Evolutionary conservation across 2,113 vertebrate species (phyloP).

Genomic region (Asarcornis scutulata): DNA sequence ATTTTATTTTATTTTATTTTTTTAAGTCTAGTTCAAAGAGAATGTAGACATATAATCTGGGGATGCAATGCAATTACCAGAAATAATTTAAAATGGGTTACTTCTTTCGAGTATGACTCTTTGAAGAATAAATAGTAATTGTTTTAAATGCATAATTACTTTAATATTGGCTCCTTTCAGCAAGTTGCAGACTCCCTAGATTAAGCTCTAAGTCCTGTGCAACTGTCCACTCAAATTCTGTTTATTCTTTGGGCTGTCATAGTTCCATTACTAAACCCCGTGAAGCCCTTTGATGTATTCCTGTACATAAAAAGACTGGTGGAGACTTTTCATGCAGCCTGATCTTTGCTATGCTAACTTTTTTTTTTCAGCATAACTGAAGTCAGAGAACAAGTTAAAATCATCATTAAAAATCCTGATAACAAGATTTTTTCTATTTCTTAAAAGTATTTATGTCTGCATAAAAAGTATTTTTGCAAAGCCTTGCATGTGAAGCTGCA

Average conservation of each 20-base stretch:
- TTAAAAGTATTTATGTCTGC: neutral
- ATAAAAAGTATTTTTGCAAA: neutral
- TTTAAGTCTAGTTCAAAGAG: conserved; percentile 59
- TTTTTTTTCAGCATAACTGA: neutral
- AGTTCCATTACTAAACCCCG: conserved; percentile 60
- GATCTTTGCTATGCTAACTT: conserved; percentile 26
- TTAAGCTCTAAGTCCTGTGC: conserved; percentile 62
- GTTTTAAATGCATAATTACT: conserved; percentile 73
- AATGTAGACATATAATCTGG: conserved; percentile 68
- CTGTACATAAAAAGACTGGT: conserved; percentile 11
- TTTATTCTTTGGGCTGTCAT: conserved; percentile 46
- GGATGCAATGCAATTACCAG: conserved; percentile 66
- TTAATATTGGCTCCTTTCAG: conserved; percentile 71
- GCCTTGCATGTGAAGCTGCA: neutral
- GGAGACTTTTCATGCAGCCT: conserved; percentile 39
- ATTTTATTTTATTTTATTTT: neutral
- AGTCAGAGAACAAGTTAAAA: conserved; percentile 25
- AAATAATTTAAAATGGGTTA: conserved; percentile 66
- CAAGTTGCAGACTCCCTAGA: conserved; percentile 52
- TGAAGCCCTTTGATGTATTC: conserved; percentile 54
- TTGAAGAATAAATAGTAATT: conserved; percentile 74
- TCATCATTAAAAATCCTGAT: neutral
- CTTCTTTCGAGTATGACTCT: conserved; percentile 64
- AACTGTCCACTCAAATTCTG: conserved; percentile 65
- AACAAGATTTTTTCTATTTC: neutral